These are phyloP conservation scores for Hucho hucho DNA, from an alignment of 2,113 vertebrate species.

Conservation along the genomic window DNA sequence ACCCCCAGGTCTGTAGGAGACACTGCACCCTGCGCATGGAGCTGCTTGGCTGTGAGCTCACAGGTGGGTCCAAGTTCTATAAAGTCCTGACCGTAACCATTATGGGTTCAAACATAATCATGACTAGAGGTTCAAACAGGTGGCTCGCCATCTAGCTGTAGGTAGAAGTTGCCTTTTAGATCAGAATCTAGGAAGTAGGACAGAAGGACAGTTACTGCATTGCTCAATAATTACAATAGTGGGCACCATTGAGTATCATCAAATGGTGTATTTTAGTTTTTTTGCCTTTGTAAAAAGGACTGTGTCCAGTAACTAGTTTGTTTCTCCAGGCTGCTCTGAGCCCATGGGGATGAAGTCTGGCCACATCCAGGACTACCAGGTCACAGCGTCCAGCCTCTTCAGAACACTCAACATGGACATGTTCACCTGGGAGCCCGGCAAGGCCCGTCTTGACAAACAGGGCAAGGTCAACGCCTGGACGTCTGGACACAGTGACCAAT, in stretches of 20 bases:
- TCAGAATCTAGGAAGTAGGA: too few relatives aligned
- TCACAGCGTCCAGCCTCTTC: conserved; percentile 93
- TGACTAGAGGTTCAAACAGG: too few relatives aligned
- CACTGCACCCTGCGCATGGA: conserved; percentile 97
- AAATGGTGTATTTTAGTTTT: not conserved
- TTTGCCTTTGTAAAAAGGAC: not conserved
- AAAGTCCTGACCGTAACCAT: too few relatives aligned
- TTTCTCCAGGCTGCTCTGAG: conserved; percentile 89
- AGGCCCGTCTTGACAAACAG: conserved; percentile 95
- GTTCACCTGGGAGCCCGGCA: conserved; percentile 96
- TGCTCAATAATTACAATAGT: too few relatives aligned
- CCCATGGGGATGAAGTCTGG: conserved; percentile 98
- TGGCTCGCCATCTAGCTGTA: too few relatives aligned
- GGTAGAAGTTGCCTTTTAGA: too few relatives aligned
- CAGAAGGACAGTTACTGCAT: too few relatives aligned
- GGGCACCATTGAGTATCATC: too few relatives aligned
- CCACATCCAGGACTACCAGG: conserved; percentile 94
- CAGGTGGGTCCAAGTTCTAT: conserved; percentile 74
- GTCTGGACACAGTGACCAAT: conserved; percentile 94
- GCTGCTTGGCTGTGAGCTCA: conserved; percentile 93
- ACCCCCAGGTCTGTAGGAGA: conserved; percentile 95
- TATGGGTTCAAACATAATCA: too few relatives aligned
- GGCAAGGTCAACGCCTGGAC: conserved; percentile 99
- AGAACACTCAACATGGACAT: conserved; percentile 98
- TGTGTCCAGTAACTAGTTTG: not conserved